Conservation (phyloP, 2,113 vertebrate genomes). For the Andinoacara biseriatus region DNA sequence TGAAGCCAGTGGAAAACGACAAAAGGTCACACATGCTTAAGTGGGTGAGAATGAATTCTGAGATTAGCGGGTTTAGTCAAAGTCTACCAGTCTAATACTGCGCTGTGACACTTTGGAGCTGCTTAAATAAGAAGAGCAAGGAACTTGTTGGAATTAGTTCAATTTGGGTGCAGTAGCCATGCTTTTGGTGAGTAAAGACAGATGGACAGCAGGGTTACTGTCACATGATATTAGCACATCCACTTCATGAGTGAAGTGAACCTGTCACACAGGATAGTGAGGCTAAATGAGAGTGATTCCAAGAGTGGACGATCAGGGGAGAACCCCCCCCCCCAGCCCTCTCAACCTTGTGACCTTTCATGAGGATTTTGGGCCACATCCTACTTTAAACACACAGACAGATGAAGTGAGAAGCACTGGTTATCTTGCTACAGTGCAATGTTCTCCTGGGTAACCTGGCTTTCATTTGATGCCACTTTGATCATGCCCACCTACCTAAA, state of each 20-base stretch:
- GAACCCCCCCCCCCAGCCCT: neutral
- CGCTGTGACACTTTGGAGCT: neutral
- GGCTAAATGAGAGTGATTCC: conserved; percentile 22
- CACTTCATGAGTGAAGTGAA: conserved; percentile 28
- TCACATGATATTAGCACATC: conserved; percentile 62
- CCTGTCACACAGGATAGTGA: conserved; percentile 15
- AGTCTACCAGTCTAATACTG: conserved; percentile 26
- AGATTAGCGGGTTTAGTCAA: conserved; percentile 51
- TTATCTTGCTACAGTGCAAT: no score
- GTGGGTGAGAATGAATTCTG: conserved; percentile 33
- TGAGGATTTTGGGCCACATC: neutral
- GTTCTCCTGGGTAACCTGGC: no score
- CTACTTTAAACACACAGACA: neutral
- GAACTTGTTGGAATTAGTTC: conserved; percentile 7
- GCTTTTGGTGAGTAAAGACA: conserved; percentile 11
- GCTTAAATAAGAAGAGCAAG: conserved; percentile 2
- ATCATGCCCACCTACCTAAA: no score
- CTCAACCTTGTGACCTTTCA: conserved; percentile 1
- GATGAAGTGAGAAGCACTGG: no score
- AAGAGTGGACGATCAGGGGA: neutral
- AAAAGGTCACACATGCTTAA: conserved; percentile 48
- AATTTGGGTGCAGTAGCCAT: conserved; percentile 1
- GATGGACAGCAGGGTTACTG: conserved; percentile 55
- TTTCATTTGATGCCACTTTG: no score
- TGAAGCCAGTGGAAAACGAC: conserved; percentile 24